A percentile compares a stretch with the other conserved stretches of the same genome.
Conservation (phyloP, 2,797 vertebrate species). For the Hylomyscus alleni region DNA sequence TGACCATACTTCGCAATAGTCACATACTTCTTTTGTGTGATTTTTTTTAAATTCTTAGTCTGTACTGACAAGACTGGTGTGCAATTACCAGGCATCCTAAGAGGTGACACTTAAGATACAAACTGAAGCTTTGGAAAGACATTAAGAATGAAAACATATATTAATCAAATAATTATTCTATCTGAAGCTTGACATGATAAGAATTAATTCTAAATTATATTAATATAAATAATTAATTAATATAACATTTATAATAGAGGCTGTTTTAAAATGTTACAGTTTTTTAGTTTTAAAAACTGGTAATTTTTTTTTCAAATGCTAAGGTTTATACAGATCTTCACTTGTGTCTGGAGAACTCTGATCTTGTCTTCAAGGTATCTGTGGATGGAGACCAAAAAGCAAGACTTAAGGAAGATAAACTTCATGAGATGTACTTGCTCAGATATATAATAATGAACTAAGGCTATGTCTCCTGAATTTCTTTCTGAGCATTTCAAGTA, state of each 20-base stretch:
- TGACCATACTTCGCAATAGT: not conserved
- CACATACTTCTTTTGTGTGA: not conserved
- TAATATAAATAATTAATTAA: not conserved
- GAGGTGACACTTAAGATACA: not conserved
- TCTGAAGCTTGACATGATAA: not conserved
- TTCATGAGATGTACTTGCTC: not conserved
- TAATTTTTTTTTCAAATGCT: not conserved
- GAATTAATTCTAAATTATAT: not conserved
- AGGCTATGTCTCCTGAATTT: not conserved
- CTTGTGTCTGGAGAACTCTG: not conserved
- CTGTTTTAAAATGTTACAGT: not conserved
- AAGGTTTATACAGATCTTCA: not conserved
- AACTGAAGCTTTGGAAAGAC: not conserved
- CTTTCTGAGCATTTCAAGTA: not conserved
- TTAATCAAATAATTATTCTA: not conserved
- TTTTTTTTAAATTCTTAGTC: conserved; percentile 4
- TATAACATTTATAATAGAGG: not conserved
- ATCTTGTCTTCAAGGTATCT: not conserved
- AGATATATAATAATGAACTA: not conserved
- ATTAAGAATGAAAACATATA: not conserved
- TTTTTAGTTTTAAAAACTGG: not conserved
- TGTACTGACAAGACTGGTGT: not conserved
- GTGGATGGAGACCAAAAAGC: not conserved
- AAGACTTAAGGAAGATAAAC: not conserved
- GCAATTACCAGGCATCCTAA: not conserved